Conservation (phyloP, 2,888 invertebrate genomes). For the Apamea crenata region DNA sequence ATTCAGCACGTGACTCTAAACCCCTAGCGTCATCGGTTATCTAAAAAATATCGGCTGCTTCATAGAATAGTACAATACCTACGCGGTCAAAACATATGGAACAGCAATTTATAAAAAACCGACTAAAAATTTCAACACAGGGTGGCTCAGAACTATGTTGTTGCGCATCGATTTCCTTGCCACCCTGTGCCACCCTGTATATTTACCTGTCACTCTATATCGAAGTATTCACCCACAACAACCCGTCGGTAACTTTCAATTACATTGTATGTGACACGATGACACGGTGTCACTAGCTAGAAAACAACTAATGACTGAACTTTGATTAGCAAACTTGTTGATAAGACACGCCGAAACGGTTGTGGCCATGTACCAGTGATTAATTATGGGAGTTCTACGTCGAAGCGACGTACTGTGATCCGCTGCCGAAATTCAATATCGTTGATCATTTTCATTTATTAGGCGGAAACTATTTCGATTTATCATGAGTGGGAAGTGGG, state of each 20-base stretch:
- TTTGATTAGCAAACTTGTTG: slow-evolving; percentile 74
- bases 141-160: not conserved
- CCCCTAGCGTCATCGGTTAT: too few species aligned
- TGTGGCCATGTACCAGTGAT: slow-evolving; percentile 62
- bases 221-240: not conserved
- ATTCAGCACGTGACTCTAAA: too few species aligned
- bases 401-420: slow-evolving; percentile 45
- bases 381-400: slow-evolving; percentile 64
- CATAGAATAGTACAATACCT: too few species aligned
- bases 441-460: slow-evolving; percentile 47
- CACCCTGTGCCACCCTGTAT: not conserved
- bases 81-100: too few species aligned
- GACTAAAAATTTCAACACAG: not conserved
- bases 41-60: too few species aligned
- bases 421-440: slow-evolving; percentile 42
- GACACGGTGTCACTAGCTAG: slow-evolving; percentile 49
- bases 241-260: slow-evolving; percentile 25
- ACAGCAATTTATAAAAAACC: too few species aligned
- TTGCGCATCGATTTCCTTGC: not conserved
- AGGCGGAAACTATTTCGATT: slow-evolving; percentile 51
- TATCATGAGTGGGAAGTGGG: slow-evolving; percentile 15
- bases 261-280: slow-evolving; percentile 39
- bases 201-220: not conserved
- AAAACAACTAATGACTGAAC: slow-evolving; percentile 69
- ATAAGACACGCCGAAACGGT: slow-evolving; percentile 58